Evolutionary conservation across 1,140 invertebrate species (phyloP).

Genomic region (Conus ventricosus): DNA sequence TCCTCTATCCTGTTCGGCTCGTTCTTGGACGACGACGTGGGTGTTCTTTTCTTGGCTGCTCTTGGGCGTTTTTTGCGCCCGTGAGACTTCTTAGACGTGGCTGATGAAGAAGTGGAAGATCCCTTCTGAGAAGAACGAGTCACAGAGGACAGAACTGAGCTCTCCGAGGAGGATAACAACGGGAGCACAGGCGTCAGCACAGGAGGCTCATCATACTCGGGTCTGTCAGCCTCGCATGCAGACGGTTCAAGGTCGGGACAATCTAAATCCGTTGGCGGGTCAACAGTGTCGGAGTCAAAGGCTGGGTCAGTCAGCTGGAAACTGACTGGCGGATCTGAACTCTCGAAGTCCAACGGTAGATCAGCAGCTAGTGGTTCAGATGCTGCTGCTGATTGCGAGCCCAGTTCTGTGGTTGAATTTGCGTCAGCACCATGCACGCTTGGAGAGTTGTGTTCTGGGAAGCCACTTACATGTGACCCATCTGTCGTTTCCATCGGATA

Average conservation of each 20-base stretch:
- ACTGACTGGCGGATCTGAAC: background rate
- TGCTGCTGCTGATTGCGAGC: background rate
- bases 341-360: background rate
- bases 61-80: background rate
- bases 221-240: background rate
- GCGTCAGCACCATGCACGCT: background rate
- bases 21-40: background rate
- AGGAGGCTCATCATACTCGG: conserved; percentile 20
- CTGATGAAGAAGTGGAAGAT: background rate
- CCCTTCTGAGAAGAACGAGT: background rate
- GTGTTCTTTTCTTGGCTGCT: background rate
- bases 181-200: conserved; percentile 18
- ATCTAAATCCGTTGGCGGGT: background rate
- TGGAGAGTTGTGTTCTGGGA: background rate
- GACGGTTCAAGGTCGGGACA: background rate
- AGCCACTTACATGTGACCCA: background rate
- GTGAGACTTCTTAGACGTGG: background rate
- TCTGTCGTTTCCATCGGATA: background rate
- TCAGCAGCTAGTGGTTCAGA: background rate
- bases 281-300: background rate
- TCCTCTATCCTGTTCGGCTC: background rate
- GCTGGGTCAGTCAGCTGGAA: background rate
- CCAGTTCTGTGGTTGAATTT: background rate
- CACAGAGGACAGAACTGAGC: background rate
- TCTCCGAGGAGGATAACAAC: background rate